Conservation (phyloP, 2,797 vertebrate species). For the Lycodopsis pacificus region DNA sequence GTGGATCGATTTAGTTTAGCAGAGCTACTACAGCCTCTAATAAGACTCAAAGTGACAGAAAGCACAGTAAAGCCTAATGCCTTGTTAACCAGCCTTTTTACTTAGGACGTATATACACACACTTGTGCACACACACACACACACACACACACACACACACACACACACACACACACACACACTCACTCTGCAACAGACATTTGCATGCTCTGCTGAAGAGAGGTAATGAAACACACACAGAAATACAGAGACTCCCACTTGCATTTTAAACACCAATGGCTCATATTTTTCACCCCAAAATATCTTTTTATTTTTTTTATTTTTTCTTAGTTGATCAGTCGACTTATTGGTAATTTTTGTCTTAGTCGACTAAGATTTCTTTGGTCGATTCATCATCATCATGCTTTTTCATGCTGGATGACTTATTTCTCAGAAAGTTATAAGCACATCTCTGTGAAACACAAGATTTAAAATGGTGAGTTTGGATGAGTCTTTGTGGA, state of each 20-base stretch:
- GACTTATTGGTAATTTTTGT: neutral
- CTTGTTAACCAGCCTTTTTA: constrained; percentile 54
- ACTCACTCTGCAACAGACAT: constrained; percentile 2
- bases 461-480: neutral
- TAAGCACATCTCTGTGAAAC: neutral
- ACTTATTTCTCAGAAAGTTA: neutral
- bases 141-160: constrained; percentile 4
- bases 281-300: neutral
- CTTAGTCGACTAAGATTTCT: too few relatives aligned
- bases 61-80: constrained; percentile 62
- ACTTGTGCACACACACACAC: neutral
- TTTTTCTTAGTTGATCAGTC: neutral
- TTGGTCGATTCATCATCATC: neutral
- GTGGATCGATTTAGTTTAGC: constrained; percentile 70
- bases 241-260: neutral
- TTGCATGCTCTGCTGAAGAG: constrained; percentile 1
- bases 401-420: neutral
- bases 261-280: neutral
- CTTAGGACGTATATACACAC: constrained; percentile 11
- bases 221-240: constrained; percentile 1
- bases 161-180: neutral
- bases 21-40: constrained; percentile 62
- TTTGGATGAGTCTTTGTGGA: neutral
- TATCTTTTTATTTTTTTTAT: neutral
- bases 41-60: constrained; percentile 70